Evolutionary conservation across 2,888 invertebrate species (phyloP).

Genomic region (Eugnorisma glareosa): DNA sequence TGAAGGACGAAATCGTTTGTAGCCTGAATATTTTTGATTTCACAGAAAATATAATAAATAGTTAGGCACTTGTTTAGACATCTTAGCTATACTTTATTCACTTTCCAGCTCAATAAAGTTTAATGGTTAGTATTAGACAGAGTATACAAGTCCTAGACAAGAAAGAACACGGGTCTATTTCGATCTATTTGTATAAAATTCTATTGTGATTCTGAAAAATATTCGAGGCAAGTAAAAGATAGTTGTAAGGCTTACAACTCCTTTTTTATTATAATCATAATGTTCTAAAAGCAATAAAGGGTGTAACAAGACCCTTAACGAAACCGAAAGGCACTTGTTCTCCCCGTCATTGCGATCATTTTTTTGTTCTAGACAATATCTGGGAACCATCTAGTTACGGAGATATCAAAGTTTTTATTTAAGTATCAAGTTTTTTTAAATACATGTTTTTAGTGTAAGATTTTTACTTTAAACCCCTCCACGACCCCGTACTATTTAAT

Average conservation of each 20-base stretch:
- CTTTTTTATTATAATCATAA: neutral
- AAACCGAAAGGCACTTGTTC: too few species aligned
- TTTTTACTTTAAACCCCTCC: too few species aligned
- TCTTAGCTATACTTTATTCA: neutral
- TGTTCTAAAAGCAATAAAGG: conserved; percentile 10
- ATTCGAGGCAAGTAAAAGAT: neutral
- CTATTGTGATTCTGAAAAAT: neutral
- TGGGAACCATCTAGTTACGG: too few species aligned
- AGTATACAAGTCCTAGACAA: neutral
- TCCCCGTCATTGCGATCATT: too few species aligned
- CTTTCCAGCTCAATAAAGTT: neutral
- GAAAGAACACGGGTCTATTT: neutral
- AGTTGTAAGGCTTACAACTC: neutral
- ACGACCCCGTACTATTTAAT: too few species aligned
- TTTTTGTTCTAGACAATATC: too few species aligned
- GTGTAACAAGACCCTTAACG: too few species aligned
- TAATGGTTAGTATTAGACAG: neutral
- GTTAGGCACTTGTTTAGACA: neutral
- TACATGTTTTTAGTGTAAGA: too few species aligned
- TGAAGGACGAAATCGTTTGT: neutral
- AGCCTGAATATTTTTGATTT: neutral
- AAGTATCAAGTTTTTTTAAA: too few species aligned
- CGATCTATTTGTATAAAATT: neutral
- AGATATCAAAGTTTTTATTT: too few species aligned
- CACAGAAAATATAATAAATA: too few species aligned